phyloP scores from a whole-genome alignment of 2,113 vertebrate genomes.

The Thalassarche chlororhynchos region DNA sequence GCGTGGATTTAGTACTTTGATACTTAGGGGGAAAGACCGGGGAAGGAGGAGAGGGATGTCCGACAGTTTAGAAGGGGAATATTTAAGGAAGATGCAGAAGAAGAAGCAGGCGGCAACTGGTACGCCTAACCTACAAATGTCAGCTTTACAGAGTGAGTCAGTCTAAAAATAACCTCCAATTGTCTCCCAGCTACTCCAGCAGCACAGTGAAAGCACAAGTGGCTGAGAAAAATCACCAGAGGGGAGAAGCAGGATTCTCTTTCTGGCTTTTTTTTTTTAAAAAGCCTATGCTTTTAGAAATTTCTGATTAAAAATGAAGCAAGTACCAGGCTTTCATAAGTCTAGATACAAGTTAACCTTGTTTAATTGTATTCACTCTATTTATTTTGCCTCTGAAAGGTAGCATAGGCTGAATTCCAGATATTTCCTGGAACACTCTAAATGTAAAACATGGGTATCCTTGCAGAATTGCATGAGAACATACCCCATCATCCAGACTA shows the following conservation, averaged over 20 bases:
- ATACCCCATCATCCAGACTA: background rate
- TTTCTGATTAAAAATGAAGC: background rate
- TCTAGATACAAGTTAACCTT: background rate
- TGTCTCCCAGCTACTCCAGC: slow-evolving; percentile 60
- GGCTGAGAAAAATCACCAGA: slow-evolving; percentile 50
- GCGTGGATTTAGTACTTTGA: slow-evolving; percentile 26
- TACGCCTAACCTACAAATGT: slow-evolving; percentile 72
- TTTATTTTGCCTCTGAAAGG: slow-evolving; percentile 14
- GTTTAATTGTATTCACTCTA: background rate
- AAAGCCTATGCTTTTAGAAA: background rate
- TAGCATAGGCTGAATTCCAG: background rate
- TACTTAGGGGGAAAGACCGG: background rate
- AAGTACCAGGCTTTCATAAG: background rate
- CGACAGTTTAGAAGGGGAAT: slow-evolving; percentile 37
- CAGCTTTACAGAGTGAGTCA: slow-evolving; percentile 36
- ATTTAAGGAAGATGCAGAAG: slow-evolving; percentile 44
- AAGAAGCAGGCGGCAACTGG: slow-evolving; percentile 52
- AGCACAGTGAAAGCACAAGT: slow-evolving; percentile 1
- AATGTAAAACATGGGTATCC: slow-evolving; percentile 4
- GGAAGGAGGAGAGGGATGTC: background rate
- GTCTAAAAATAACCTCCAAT: slow-evolving; percentile 70
- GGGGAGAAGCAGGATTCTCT: slow-evolving; percentile 10
- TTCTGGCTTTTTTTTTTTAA: background rate
- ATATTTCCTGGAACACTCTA: background rate
- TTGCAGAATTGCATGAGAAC: background rate